phyloP scores from a whole-genome alignment of 2,113 vertebrate genomes.

The Aramus guarauna region DNA sequence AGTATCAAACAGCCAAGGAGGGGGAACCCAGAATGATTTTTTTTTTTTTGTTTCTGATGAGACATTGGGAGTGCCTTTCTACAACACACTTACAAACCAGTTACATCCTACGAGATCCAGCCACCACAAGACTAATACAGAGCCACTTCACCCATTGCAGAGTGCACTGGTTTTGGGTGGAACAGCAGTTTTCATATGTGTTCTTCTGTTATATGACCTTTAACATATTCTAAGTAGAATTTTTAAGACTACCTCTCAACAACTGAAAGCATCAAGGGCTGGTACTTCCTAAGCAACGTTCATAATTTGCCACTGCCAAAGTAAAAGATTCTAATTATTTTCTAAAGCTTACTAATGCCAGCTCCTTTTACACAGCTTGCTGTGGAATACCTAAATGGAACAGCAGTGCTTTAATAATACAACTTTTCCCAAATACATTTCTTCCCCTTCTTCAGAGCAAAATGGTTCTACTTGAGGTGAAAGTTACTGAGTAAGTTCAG shows the following conservation, averaged over 20 bases:
- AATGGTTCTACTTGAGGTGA: background rate
- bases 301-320: background rate
- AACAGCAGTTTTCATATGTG: background rate
- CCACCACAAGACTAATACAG: background rate
- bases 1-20: background rate
- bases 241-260: background rate
- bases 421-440: background rate
- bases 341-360: background rate
- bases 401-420: background rate
- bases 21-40: rapidly evolving
- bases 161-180: background rate
- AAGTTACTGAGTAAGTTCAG: background rate
- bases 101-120: background rate
- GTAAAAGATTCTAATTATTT: background rate
- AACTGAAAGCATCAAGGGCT: background rate
- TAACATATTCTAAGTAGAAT: background rate
- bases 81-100: background rate
- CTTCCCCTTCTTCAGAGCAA: background rate
- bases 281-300: background rate
- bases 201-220: background rate
- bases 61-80: background rate
- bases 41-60: background rate
- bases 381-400: background rate
- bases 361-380: background rate
- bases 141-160: background rate